Evolutionary conservation across 1,140 invertebrate species (phyloP), one percentile per base, ranked within the genome.

Genomic region (Psix sp.): DNA sequence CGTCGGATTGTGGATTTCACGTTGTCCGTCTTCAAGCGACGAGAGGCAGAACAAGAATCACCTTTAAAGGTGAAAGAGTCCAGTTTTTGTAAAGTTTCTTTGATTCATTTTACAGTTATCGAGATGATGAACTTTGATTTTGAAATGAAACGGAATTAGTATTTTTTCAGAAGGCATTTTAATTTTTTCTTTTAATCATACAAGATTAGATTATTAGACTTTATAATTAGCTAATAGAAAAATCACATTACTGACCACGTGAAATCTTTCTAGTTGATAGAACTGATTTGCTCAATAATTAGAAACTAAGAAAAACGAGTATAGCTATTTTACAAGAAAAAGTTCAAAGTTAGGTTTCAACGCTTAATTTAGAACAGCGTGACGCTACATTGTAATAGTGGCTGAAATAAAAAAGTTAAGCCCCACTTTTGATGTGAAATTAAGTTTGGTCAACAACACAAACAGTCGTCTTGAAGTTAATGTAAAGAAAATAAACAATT

Each of bases 341-440:
- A 62, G 16, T 51, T 49, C 17, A 13, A 43, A 33, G 24, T 49
- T 18, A 11, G 38, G n/a, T 35, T 33, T 60, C 40, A 15, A 17
- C 56, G 17, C 16, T 31, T 51, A 49, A 62, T 62, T 48, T 43
- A 42, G 16, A 62, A 15, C 38, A 43, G 36, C 46, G 38, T 51
- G 38, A 51, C 33, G 43, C 17, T 39, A 48, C 56, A 48, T 60
- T 36, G 35, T 46, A 51, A 62, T 21, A 35, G 26, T 1, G 7
- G 57, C 29, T 43, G 26, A 42, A 20, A 26, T 33, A 62, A 42
- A 51, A 45, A 51, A 62, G 56, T 48, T 43, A 62, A 51, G 36
- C 38, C 38, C 29, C 46, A 62, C 46, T 48, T 45, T 62, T 62
- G 46, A 42, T 62, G 38, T 51, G 26, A 42, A 62, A 62, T 62